Evolutionary conservation across 2,113 vertebrate species (phyloP), one percentile per base, ranked within the genome.

Genomic region (Otus sunia): DNA sequence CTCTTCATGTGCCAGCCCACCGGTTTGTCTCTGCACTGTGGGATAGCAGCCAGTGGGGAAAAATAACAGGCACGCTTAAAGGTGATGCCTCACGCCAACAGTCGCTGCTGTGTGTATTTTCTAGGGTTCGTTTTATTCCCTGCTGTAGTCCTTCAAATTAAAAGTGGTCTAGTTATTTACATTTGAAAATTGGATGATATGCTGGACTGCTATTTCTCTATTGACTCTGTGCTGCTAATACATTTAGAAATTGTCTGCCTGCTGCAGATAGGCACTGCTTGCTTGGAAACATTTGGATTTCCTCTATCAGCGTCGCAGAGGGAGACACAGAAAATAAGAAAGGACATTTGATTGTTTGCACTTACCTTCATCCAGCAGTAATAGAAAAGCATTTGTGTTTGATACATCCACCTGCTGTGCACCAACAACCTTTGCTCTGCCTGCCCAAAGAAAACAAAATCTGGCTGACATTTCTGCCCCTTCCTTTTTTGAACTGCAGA

Each of bases 131-230:
- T 84, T 95, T 79, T 94, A 96, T 94, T 94, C 95, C 95, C 95
- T 68, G 73, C 86, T 89, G 94, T 52, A 85, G 80, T 49, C 53
- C 83, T 85, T 95, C 88, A 91, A 96, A 96, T 94, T 96, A 95
- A 92, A 91, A 94, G 91, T 27, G 52, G 95, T 64, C 94, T 68
- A 39, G 88, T 92, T 97, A 97, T 97, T 97, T 97, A 97, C 94
- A 95, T 96, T 94, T 94, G 92, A 91, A 97, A 96, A 97, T 94
- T 96, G 95, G 94, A 94, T 96, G 88, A 96, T 94, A 72, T 81
- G 91, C 94, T 94, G 95, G 96, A 23, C 96, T 94, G 91, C 86
- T 92, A 91, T 91, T 97, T 91, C 88, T 88, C 88, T 97, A 89
- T 96, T 96, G 96, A 97, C 96, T 96, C 86, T 92, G 73, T 32